A percentile compares a stretch with the other conserved stretches of the same genome.
phyloP scores from a whole-genome alignment of 2,888 invertebrate species.

The Euplagia quadripunctaria region DNA sequence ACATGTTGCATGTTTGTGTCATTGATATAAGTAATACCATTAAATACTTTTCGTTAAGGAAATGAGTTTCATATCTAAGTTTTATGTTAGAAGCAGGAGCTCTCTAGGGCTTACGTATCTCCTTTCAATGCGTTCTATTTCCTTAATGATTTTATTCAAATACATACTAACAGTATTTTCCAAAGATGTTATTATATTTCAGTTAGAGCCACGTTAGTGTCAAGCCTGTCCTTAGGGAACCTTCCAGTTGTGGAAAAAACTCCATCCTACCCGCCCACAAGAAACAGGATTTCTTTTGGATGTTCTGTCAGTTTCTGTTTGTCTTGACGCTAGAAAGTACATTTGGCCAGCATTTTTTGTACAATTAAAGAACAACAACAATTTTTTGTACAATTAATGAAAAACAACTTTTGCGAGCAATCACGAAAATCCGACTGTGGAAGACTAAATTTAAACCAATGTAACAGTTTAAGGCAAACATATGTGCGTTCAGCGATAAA shows the following conservation, averaged over 20 bases:
- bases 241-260: not conserved
- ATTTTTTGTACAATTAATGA: too few relatives aligned
- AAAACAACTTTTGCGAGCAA: too few relatives aligned
- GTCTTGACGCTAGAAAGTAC: too few relatives aligned
- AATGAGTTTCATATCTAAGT: slow-evolving; percentile 3
- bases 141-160: not conserved
- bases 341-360: too few relatives aligned
- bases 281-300: too few relatives aligned
- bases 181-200: not conserved
- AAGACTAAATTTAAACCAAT: not conserved
- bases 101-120: slow-evolving; percentile 5
- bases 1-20: slow-evolving; percentile 7
- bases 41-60: slow-evolving; percentile 11
- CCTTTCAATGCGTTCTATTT: not conserved
- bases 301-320: too few relatives aligned
- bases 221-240: not conserved
- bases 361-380: too few relatives aligned
- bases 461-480: not conserved
- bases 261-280: too few relatives aligned
- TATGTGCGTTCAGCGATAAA: too few relatives aligned
- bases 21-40: slow-evolving; percentile 6
- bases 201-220: not conserved
- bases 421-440: too few relatives aligned
- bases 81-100: not conserved
- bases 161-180: not conserved